phyloP scores from a whole-genome alignment of 1,140 invertebrate genomes.

The Octopus sinensis region DNA sequence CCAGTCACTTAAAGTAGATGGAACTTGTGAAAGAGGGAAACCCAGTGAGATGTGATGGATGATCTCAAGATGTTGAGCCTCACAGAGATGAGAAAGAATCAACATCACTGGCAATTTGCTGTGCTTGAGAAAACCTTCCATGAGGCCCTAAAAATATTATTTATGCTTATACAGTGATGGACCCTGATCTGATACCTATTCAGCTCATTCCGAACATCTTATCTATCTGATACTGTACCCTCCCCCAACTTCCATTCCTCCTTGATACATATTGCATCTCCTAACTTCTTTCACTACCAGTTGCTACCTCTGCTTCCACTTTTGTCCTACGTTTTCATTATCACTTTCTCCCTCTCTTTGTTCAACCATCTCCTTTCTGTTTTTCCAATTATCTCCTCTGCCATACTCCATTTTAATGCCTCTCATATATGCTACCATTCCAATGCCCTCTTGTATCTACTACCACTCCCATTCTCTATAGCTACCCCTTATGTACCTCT shows the following conservation, averaged over 20 bases:
- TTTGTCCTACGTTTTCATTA: neutral
- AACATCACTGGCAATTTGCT: neutral
- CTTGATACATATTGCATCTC: neutral
- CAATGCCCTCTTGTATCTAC: too few species aligned
- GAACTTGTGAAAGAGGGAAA: too few species aligned
- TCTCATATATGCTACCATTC: too few species aligned
- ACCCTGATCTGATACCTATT: neutral
- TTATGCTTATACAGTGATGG: neutral
- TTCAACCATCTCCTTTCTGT: neutral
- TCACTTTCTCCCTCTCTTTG: neutral
- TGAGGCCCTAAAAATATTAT: neutral
- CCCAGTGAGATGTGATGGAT: too few species aligned
- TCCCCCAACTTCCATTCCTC: conserved; percentile 2
- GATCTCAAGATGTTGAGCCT: too few species aligned
- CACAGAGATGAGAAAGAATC: too few species aligned
- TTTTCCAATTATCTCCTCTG: too few species aligned
- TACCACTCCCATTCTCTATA: too few species aligned
- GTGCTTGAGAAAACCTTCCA: neutral
- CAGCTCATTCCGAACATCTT: neutral
- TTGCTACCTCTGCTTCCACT: neutral
- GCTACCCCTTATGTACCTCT: too few species aligned
- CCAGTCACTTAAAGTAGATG: too few species aligned
- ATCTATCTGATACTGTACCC: neutral
- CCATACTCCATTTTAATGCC: too few species aligned
- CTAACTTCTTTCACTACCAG: neutral